These are phyloP conservation scores for Limonius californicus DNA, from an alignment of 1,140 invertebrate species.

Conservation along the genomic window DNA sequence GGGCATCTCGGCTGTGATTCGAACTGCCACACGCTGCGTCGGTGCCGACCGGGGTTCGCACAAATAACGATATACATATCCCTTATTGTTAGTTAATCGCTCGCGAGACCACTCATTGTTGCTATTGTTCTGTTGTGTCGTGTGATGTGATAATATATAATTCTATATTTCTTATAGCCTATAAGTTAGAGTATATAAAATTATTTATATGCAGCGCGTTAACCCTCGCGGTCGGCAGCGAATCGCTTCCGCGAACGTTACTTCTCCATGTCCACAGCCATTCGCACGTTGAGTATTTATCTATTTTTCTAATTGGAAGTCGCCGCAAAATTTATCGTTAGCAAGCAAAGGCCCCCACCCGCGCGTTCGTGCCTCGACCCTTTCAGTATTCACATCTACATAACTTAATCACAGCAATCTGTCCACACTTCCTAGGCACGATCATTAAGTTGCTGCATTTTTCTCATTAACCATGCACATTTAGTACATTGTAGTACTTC, in stretches of 20 bases:
- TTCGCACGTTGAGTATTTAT: not conserved
- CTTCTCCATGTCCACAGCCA: constrained; percentile 26
- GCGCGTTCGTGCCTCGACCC: constrained; percentile 31
- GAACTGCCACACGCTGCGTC: constrained; percentile 41
- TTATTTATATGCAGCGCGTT: constrained; percentile 32
- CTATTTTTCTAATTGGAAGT: not conserved
- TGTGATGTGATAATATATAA: constrained; percentile 45
- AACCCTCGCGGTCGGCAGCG: constrained; percentile 21
- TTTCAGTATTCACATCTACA: constrained; percentile 19
- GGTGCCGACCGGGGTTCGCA: constrained; percentile 21
- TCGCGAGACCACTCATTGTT: constrained; percentile 40
- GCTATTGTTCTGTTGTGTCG: constrained; percentile 47
- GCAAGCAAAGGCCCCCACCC: constrained; percentile 22
- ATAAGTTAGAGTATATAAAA: constrained; percentile 36
- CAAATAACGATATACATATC: constrained; percentile 49
- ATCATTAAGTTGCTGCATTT: constrained; percentile 4
- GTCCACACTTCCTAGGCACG: not conserved
- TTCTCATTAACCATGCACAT: constrained; percentile 13
- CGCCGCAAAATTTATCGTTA: constrained; percentile 7
- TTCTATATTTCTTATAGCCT: constrained; percentile 45
- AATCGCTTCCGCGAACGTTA: not conserved
- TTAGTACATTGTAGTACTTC: constrained; percentile 10
- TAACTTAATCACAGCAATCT: not conserved
- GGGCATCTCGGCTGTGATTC: constrained; percentile 46
- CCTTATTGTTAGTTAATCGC: constrained; percentile 47